Percentiles rank a stretch among this genome's conserved stretches.
Conservation (phyloP, 2,113 vertebrate genomes). For the Rhipidura dahli region DNA sequence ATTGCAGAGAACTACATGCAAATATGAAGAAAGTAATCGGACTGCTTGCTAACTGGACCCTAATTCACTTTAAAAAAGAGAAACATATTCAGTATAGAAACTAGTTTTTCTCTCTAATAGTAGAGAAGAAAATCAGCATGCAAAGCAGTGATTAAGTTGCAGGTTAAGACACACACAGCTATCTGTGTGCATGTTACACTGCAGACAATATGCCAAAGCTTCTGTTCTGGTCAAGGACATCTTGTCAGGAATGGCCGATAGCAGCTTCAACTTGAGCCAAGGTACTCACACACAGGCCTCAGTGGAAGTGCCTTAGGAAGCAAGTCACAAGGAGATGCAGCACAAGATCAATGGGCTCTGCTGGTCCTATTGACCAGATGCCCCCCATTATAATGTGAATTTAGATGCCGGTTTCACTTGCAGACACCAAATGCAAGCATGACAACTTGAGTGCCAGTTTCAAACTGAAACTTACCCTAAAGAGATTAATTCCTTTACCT, state of each 20-base stretch:
- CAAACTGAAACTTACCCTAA: neutral
- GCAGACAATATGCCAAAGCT: neutral
- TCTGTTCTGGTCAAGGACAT: neutral
- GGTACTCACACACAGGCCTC: neutral
- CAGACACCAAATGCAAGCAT: neutral
- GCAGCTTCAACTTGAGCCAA: neutral
- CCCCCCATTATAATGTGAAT: neutral
- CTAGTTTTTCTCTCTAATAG: neutral
- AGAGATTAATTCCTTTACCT: neutral
- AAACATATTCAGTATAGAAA: neutral
- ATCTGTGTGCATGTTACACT: neutral
- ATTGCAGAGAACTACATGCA: neutral
- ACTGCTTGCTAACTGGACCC: neutral
- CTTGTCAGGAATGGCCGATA: neutral
- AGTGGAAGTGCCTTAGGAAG: neutral
- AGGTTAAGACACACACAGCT: neutral
- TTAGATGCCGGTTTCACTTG: neutral
- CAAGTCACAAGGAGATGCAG: neutral
- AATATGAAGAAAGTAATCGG: neutral
- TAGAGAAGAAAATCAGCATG: neutral
- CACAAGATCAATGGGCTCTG: neutral
- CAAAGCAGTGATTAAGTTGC: neutral
- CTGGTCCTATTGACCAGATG: neutral
- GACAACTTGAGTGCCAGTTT: neutral
- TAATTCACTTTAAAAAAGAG: neutral